Evolutionary conservation across 2,888 invertebrate genomes (phyloP), one percentile per base, ranked within the genome.

Genomic region (Ashinkailepas kermadecensis): DNA sequence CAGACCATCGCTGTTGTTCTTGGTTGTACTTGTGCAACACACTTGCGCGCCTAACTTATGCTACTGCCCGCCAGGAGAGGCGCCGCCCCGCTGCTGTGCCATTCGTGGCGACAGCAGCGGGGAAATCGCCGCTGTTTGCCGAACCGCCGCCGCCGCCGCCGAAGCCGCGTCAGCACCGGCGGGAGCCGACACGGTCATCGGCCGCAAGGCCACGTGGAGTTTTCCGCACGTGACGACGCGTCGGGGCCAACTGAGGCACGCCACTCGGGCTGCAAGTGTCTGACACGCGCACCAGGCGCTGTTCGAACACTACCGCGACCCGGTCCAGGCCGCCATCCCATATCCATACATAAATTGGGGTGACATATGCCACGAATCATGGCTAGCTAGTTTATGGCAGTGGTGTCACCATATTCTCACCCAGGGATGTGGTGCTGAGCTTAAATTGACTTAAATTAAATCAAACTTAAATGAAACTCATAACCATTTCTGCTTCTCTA

Each of bases 261-360:
- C 15, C 70, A 39, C 13, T 15, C 70, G 39, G 39, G 70, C 39
- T 70, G 39, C 10, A 70, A 39, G 70, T 70, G 15, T 70, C 70
- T 12, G 70, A 70, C 70, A 39, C 70, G 39, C 25, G 70, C 4
- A n/a, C 39, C 39, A 13, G 70, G 39, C 70, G 39, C 39, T 97
- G 85, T 97, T 95, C 89, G 95, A 97, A 86, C 90, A 90, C 85
- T 97, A 97, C 88, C 94, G 93, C 89, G 96, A 97, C 87, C 91
- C 92, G 11, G 83, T 84, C n/a, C 95, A 95, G 87, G 96, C 97
- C 88, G 91, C 91, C 85, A 96, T 97, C 85, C 89, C 95, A n/a
- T n/a, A n/a, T n/a, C n/a, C n/a, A n/a, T n/a, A n/a, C n/a, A n/a
- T n/a, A n/a, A n/a, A n/a, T n/a, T n/a, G n/a, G n/a, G n/a, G n/a